Evolutionary conservation across 2,113 vertebrate species (phyloP).

Genomic region (Elephas maximus): DNA sequence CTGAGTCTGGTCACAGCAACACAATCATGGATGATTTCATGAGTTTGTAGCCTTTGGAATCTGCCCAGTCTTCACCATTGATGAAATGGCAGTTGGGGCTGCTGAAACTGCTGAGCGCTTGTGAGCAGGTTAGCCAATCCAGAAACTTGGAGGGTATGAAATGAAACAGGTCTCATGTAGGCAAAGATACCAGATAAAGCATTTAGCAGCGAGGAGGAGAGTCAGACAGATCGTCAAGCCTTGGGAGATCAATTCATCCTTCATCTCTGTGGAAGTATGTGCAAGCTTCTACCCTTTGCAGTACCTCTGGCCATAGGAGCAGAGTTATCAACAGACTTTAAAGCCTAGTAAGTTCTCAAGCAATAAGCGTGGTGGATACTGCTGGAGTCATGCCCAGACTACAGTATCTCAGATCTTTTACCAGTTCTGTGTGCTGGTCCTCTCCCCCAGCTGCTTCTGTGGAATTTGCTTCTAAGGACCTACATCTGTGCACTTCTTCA

Average conservation of each 20-base stretch:
- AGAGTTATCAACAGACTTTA: not conserved
- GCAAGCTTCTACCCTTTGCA: not conserved
- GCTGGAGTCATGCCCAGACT: not conserved
- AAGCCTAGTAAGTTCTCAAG: not conserved
- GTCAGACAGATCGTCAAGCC: not conserved
- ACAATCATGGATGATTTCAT: not conserved
- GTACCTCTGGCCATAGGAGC: not conserved
- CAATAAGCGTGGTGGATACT: not conserved
- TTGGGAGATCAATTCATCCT: not conserved
- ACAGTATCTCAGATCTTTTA: not conserved
- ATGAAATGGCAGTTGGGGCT: not conserved
- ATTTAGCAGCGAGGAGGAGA: not conserved
- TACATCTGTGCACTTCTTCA: constrained; percentile 22
- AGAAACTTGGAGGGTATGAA: not conserved
- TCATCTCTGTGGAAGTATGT: not conserved
- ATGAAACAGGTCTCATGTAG: not conserved
- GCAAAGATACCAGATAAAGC: not conserved
- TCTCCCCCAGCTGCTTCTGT: not conserved
- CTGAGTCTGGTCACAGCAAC: not conserved
- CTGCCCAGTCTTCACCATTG: not conserved
- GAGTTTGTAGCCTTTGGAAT: constrained; percentile 2
- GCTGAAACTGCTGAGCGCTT: not conserved
- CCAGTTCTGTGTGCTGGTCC: not conserved
- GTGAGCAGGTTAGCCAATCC: not conserved
- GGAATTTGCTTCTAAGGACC: constrained; percentile 32